Conservation (phyloP, 2,888 invertebrate genomes). For the Octonoba sinensis region DNA sequence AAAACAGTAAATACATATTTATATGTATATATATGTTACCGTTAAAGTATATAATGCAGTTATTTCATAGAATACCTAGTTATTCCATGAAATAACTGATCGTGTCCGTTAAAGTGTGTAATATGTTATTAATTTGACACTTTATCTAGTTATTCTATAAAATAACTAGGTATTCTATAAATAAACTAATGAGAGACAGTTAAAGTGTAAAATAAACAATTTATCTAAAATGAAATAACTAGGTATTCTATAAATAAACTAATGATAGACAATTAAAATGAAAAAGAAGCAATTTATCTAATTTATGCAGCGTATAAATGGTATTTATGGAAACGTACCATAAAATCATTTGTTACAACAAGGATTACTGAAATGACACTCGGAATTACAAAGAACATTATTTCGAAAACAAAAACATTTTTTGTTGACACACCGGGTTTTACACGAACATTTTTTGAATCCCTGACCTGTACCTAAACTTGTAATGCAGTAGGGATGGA, state of each 20-base stretch:
- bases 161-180: too few relatives aligned
- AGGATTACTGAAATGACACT: too few relatives aligned
- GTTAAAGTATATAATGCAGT: slow-evolving; percentile 48
- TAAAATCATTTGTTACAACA: too few relatives aligned
- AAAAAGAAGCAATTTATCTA: slow-evolving; percentile 47
- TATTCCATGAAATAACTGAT: slow-evolving; percentile 56
- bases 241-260: slow-evolving; percentile 8
- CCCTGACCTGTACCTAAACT: slow-evolving; percentile 53
- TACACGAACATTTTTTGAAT: slow-evolving; percentile 48
- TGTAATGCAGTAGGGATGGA: too few relatives aligned
- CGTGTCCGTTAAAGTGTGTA: slow-evolving; percentile 56
- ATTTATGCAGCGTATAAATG: slow-evolving; percentile 43
- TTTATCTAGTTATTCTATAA: too few relatives aligned
- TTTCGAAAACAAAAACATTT: slow-evolving; percentile 44
- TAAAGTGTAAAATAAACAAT: slow-evolving; percentile 42
- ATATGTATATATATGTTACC: too few relatives aligned
- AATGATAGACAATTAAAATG: slow-evolving; percentile 45
- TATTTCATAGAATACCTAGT: slow-evolving; percentile 56
- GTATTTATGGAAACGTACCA: slow-evolving; percentile 40
- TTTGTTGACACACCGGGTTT: slow-evolving; percentile 51
- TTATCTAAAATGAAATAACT: too few relatives aligned
- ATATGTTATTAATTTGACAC: slow-evolving; percentile 52
- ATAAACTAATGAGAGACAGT: slow-evolving; percentile 39
- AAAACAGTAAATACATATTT: too few relatives aligned
- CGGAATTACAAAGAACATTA: too few relatives aligned